Conservation (phyloP, 2,888 invertebrate genomes). For the Phengaris arion region DNA sequence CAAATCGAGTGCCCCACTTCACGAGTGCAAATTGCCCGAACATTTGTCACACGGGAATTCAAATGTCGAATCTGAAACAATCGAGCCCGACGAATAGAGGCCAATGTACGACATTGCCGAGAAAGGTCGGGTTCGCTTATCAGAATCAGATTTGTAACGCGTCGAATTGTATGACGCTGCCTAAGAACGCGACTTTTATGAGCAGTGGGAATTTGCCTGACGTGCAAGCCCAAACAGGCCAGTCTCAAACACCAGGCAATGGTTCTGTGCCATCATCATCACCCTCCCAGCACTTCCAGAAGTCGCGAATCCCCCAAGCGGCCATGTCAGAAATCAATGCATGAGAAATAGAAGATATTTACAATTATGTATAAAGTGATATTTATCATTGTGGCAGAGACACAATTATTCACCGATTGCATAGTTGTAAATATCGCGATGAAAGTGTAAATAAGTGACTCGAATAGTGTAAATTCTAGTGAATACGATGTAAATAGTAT, state of each 20-base stretch:
- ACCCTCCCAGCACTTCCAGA: slow-evolving; percentile 74
- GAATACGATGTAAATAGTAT: slow-evolving; percentile 42
- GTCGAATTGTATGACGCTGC: slow-evolving; percentile 80
- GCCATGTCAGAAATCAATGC: slow-evolving; percentile 94
- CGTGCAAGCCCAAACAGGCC: slow-evolving; percentile 73
- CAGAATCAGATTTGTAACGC: slow-evolving; percentile 72
- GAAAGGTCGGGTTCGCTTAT: slow-evolving; percentile 73
- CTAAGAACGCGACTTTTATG: slow-evolving; percentile 79
- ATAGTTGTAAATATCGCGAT: slow-evolving; percentile 74
- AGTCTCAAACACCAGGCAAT: slow-evolving; percentile 65
- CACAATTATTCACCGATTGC: slow-evolving; percentile 48
- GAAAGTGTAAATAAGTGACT: slow-evolving; percentile 51
- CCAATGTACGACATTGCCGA: slow-evolving; percentile 72
- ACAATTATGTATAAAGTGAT: slow-evolving; percentile 78
- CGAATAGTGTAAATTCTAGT: slow-evolving; percentile 35
- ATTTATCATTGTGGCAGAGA: slow-evolving; percentile 47
- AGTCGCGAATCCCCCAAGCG: slow-evolving; percentile 85
- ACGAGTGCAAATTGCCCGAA: slow-evolving; percentile 74
- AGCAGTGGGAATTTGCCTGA: slow-evolving; percentile 71
- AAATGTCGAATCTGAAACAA: slow-evolving; percentile 73
- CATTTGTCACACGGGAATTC: slow-evolving; percentile 81
- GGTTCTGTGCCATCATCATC: slow-evolving; percentile 66
- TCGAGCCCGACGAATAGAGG: slow-evolving; percentile 67
- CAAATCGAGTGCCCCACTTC: slow-evolving; percentile 73
- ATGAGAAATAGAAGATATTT: slow-evolving; percentile 84